Conservation (phyloP, 1,140 invertebrate species). For the Paramacrobiotus metropolitanus region DNA sequence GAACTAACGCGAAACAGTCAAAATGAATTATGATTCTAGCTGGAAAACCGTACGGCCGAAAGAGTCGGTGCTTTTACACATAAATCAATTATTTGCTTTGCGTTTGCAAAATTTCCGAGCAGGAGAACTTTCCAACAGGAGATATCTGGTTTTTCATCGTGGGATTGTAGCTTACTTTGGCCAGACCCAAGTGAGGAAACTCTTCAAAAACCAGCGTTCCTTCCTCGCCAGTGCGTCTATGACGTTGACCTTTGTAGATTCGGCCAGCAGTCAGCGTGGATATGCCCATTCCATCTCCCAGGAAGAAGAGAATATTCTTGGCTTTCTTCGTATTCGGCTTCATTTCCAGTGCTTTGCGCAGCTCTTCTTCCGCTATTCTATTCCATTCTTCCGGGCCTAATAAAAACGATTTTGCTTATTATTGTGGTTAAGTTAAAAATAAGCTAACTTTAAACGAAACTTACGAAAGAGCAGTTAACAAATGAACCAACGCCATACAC, state of each 20-base stretch:
- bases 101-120: no score
- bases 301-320: conserved; percentile 49
- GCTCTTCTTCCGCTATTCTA: background rate
- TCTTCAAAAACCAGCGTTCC: conserved; percentile 41
- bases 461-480: no score
- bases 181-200: conserved; percentile 41
- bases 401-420: no score
- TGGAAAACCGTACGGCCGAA: background rate
- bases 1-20: no score
- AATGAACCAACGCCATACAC: no score
- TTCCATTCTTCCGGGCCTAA: background rate
- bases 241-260: conserved; percentile 37
- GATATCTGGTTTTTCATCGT: background rate
- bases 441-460: no score
- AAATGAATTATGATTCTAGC: background rate
- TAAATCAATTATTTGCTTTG: background rate
- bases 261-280: conserved; percentile 46
- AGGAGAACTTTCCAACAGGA: background rate
- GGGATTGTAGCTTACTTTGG: conserved; percentile 30
- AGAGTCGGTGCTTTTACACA: background rate
- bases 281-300: conserved; percentile 57
- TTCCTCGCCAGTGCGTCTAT: conserved; percentile 36
- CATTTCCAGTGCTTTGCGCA: background rate
- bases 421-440: no score
- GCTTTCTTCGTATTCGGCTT: conserved; percentile 19